phyloP scores from a whole-genome alignment of 2,113 vertebrate genomes.

The Eonycteris spelaea region DNA sequence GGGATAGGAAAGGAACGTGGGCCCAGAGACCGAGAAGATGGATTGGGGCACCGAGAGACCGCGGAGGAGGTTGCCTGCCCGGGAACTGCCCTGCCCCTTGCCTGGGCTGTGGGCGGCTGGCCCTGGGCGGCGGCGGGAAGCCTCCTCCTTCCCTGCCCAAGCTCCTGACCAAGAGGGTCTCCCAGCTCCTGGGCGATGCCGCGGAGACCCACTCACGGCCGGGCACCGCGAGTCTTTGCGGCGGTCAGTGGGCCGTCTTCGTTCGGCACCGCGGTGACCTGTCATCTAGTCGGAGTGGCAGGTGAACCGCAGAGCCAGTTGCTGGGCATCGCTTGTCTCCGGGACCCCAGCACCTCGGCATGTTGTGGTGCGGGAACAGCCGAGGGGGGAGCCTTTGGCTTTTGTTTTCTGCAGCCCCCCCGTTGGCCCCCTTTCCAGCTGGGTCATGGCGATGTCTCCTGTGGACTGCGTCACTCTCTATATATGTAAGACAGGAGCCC shows the following conservation, averaged over 20 bases:
- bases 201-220: not conserved
- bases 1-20: not conserved
- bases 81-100: not conserved
- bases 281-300: not conserved
- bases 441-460: not conserved
- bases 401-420: not conserved
- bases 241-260: too few relatives aligned
- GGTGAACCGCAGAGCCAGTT: not conserved
- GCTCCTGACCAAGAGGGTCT: not conserved
- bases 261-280: not conserved
- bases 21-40: not conserved
- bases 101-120: not conserved
- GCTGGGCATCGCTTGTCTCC: not conserved
- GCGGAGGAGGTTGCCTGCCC: not conserved
- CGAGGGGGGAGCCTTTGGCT: not conserved
- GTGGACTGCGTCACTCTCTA: not conserved
- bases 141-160: not conserved
- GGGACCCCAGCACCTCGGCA: not conserved
- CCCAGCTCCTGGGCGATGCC: not conserved
- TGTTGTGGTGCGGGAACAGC: not conserved
- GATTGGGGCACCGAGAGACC: not conserved
- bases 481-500: accelerated
- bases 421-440: not conserved
- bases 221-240: not conserved
- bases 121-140: not conserved